phyloP scores from a whole-genome alignment of 2,113 vertebrate genomes.

The Natator depressus region DNA sequence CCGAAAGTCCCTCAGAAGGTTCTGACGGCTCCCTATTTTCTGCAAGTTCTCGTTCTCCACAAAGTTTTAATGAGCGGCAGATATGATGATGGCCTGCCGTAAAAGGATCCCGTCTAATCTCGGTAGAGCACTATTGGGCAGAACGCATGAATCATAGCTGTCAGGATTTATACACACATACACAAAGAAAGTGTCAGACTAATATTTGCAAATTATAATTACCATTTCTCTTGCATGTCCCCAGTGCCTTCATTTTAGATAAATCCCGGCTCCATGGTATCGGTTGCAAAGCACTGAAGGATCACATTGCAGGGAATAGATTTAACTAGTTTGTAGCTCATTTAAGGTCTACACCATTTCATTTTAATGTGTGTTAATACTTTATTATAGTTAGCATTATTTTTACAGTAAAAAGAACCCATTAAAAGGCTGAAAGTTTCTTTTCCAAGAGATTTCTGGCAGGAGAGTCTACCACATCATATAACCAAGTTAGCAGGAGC shows the following conservation, averaged over 20 bases:
- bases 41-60: slow-evolving; percentile 75
- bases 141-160: slow-evolving; percentile 77
- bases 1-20: slow-evolving; percentile 75
- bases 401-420: slow-evolving; percentile 52
- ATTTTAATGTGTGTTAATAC: slow-evolving; percentile 71
- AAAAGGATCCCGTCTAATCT: slow-evolving; percentile 62
- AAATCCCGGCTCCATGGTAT: slow-evolving; percentile 69
- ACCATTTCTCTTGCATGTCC: slow-evolving; percentile 68
- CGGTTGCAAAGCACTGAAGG: slow-evolving; percentile 56
- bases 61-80: slow-evolving; percentile 86
- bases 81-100: slow-evolving; percentile 73
- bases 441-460: slow-evolving; percentile 53
- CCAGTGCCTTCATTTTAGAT: slow-evolving; percentile 64
- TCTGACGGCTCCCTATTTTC: slow-evolving; percentile 72
- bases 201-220: slow-evolving; percentile 81
- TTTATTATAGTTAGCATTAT: slow-evolving; percentile 70
- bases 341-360: slow-evolving; percentile 60
- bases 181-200: slow-evolving; percentile 76
- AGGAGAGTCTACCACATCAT: slow-evolving; percentile 8
- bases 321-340: slow-evolving; percentile 71
- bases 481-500: slow-evolving; percentile 8
- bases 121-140: slow-evolving; percentile 50
- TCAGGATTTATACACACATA: slow-evolving; percentile 76
- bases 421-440: slow-evolving; percentile 34
- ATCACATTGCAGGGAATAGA: slow-evolving; percentile 48